These are phyloP conservation scores for Oncorhynchus gorbuscha DNA, from an alignment of 2,113 vertebrate species.

Conservation along the genomic window DNA sequence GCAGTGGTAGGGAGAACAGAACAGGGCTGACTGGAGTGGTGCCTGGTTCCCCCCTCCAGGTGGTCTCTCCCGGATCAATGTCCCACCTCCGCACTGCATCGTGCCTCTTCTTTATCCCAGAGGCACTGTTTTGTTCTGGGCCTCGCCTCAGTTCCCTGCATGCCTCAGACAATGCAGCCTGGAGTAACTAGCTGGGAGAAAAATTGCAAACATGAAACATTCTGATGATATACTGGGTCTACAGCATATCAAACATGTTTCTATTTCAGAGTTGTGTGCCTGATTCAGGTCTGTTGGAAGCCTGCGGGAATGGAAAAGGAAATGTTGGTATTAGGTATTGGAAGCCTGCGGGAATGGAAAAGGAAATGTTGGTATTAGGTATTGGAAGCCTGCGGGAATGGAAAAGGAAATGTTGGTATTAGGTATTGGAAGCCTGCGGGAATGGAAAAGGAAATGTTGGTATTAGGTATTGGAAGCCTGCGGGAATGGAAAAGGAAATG, in stretches of 20 bases:
- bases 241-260: not conserved
- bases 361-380: not conserved
- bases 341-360: not conserved
- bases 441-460: not conserved
- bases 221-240: not conserved
- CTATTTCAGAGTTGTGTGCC: not conserved
- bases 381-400: not conserved
- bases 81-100: not conserved
- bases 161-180: constrained; percentile 9
- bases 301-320: not conserved
- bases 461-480: not conserved
- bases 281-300: not conserved
- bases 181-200: not conserved
- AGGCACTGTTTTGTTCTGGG: not conserved
- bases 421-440: not conserved
- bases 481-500: not conserved
- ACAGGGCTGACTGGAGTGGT: too few species aligned
- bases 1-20: not conserved
- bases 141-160: not conserved
- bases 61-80: constrained; percentile 9
- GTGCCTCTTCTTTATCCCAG: not conserved
- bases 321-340: not conserved
- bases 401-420: not conserved
- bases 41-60: not conserved
- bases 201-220: too few species aligned